Evolutionary conservation across 2,113 vertebrate species (phyloP), one percentile per base, ranked within the genome.

Genomic region (Thalassoma bifasciatum): DNA sequence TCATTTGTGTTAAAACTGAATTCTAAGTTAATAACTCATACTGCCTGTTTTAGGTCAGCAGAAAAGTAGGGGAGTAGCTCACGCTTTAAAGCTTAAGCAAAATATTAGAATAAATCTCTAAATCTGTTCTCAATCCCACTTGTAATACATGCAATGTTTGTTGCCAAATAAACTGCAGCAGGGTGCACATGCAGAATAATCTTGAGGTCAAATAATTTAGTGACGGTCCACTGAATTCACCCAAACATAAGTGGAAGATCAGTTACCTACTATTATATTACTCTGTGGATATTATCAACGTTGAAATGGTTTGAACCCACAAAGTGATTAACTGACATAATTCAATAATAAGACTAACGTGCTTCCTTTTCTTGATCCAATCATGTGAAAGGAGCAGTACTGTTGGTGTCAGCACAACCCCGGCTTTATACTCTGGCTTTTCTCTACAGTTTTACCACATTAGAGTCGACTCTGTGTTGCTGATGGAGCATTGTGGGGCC

Each of bases 101-200:
- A 83, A 89, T 86, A 89, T 86, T 71, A 75, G 86, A 83, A 81
- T 65, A 85, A 89, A 90, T 84, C 87, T 81, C 66, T 84, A 88
- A 90, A 91, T 88, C 87, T 85, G 77, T 79, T 86, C 84, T 80
- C 75, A 89, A 82, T 86, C 86, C 86, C 38, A 64, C 63, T 61
- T 75, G 63, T 84, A 83, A 81, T 62, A 72, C 63, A 71, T 17
- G n/a, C 24, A 50, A 63, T 54, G 17, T 64, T 79, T 14, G 72
- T 79, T 14, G 72, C 65, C 68, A 81, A 75, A 59, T 77, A 73
- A 54, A 70, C 62, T 16, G 42, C n/a, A 16, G 16, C 3, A 22
- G 34, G 47, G 13, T 10, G 14, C 23, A 67, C 34, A 14, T 22
- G 52, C 0, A 38, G 5, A 46, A 49, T 53, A 22, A 85, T 42